A percentile compares a stretch with the other conserved stretches of the same genome.
These are phyloP conservation scores for Platyscapa corneri DNA, from an alignment of 1,140 invertebrate species.

Conservation along the genomic window DNA sequence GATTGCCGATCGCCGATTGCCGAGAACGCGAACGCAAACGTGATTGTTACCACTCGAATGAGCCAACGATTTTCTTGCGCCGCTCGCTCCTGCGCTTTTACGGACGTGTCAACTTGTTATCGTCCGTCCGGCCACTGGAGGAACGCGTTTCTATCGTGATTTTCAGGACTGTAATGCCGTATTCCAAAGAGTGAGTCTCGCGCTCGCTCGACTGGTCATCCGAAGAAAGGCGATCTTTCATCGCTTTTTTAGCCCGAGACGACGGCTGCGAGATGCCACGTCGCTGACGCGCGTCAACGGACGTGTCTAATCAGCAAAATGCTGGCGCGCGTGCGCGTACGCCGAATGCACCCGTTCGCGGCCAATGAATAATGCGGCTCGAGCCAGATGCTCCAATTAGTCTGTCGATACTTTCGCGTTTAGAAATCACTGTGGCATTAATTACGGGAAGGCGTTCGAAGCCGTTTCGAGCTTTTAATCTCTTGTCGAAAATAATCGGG, in stretches of 20 bases:
- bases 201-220: background rate
- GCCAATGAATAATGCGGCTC: too few relatives aligned
- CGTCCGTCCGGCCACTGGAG: background rate
- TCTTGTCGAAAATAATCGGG: too few relatives aligned
- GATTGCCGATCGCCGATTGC: constrained; percentile 23
- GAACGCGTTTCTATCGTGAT: background rate
- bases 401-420: too few relatives aligned
- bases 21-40: constrained; percentile 12
- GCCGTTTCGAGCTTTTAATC: too few relatives aligned
- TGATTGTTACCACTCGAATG: constrained; percentile 28
- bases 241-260: background rate
- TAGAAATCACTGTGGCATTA: too few relatives aligned
- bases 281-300: background rate
- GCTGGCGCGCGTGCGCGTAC: too few relatives aligned
- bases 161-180: background rate
- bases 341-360: too few relatives aligned
- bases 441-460: too few relatives aligned
- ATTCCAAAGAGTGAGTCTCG: background rate
- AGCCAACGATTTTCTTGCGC: constrained; percentile 30
- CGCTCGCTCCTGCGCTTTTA: background rate
- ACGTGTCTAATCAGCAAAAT: background rate
- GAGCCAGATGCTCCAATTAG: too few relatives aligned
- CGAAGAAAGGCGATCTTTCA: background rate
- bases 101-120: constrained; percentile 41
- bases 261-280: too few relatives aligned